Evolutionary conservation across 2,797 vertebrate genomes (phyloP).

Genomic region (Fringilla coelebs): DNA sequence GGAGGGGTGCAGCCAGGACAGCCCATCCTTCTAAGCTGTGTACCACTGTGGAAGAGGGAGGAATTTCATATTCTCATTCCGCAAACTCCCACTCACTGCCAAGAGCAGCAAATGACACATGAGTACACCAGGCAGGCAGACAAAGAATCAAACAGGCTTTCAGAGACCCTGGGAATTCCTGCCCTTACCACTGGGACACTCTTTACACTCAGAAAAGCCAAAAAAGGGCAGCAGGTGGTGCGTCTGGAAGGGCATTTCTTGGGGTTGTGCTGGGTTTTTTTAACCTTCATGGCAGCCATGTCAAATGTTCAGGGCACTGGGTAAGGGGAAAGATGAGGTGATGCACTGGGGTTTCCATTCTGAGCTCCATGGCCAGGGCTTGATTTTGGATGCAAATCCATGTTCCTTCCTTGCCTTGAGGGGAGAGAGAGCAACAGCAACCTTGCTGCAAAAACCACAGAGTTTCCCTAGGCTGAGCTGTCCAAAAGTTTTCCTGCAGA

Average conservation of each 20-base stretch:
- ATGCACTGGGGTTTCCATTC: not conserved
- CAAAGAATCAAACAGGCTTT: not conserved
- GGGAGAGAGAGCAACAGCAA: not conserved
- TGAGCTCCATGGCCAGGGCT: not conserved
- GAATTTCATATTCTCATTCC: not conserved
- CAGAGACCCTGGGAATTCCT: not conserved
- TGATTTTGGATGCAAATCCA: not conserved
- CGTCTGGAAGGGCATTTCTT: accelerated
- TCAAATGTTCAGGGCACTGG: not conserved
- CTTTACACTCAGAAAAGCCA: not conserved
- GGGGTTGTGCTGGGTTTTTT: not conserved
- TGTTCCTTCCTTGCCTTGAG: not conserved
- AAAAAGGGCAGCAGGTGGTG: not conserved
- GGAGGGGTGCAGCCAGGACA: not conserved
- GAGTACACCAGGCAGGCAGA: not conserved
- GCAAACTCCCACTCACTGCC: not conserved
- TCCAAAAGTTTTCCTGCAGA: not conserved
- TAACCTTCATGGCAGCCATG: not conserved
- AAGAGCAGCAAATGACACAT: not conserved
- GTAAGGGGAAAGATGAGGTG: not conserved
- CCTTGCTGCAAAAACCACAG: not conserved
- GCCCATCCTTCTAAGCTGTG: not conserved
- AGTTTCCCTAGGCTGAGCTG: not conserved
- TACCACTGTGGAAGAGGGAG: not conserved
- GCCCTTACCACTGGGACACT: not conserved